phyloP scores from a whole-genome alignment of 2,113 vertebrate genomes.

The Struthidea cinerea region DNA sequence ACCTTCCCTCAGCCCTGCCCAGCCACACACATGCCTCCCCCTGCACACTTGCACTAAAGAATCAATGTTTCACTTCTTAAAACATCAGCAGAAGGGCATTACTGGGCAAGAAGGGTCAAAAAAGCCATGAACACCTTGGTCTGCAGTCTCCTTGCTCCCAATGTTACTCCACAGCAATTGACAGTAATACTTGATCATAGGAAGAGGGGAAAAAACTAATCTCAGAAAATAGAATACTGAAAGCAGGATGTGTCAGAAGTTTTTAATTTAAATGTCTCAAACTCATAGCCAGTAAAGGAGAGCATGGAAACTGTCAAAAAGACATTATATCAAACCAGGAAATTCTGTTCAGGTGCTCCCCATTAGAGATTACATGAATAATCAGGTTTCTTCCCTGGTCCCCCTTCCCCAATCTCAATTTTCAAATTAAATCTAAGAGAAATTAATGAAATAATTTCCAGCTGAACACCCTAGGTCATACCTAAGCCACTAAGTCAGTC shows the following conservation, averaged over 20 bases:
- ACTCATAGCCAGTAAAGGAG: background rate
- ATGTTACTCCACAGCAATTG: background rate
- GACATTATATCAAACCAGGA: background rate
- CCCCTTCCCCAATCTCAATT: background rate
- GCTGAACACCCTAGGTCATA: background rate
- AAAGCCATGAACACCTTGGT: background rate
- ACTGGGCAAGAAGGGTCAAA: background rate
- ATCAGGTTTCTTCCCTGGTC: background rate
- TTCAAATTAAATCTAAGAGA: background rate
- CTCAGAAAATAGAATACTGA: background rate
- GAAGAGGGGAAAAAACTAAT: background rate
- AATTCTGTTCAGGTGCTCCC: background rate
- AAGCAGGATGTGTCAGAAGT: background rate
- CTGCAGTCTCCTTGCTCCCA: background rate
- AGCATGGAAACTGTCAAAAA: background rate
- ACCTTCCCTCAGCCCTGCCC: background rate
- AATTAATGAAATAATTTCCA: background rate
- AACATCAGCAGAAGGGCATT: background rate
- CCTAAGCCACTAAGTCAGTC: background rate
- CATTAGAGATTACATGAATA: background rate
- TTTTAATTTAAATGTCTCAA: background rate
- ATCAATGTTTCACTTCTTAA: background rate
- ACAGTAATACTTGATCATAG: background rate
- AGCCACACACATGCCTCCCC: rapidly evolving
- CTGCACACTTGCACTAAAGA: background rate